These are phyloP conservation scores for Brachyalestes nurse DNA, from an alignment of 2,797 vertebrate species.

Conservation along the genomic window DNA sequence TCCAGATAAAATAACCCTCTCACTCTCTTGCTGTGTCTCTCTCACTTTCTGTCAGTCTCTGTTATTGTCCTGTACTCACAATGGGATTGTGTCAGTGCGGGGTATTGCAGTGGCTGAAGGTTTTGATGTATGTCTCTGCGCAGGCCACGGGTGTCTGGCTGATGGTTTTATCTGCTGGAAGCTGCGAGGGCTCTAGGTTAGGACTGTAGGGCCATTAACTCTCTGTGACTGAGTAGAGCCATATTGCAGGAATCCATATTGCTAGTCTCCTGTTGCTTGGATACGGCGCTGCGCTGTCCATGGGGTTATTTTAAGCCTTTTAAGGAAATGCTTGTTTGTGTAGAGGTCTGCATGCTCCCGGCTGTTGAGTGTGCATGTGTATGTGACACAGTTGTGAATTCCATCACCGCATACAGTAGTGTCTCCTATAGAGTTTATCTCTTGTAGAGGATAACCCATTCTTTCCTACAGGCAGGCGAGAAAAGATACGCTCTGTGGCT, in stretches of 20 bases:
- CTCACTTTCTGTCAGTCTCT: constrained; percentile 26
- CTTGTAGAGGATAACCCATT: neutral
- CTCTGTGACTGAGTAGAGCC: constrained; percentile 63
- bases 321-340: constrained; percentile 57
- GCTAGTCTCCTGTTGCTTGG: constrained; percentile 77
- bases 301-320: constrained; percentile 76
- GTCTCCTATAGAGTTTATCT: constrained; percentile 10
- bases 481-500: neutral
- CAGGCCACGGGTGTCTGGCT: constrained; percentile 47
- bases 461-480: constrained; percentile 24
- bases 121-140: constrained; percentile 61
- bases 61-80: constrained; percentile 36
- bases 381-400: constrained; percentile 26
- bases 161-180: constrained; percentile 62
- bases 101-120: constrained; percentile 51
- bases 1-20: constrained; percentile 26
- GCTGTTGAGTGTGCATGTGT: constrained; percentile 18
- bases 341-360: constrained; percentile 15
- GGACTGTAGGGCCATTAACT: constrained; percentile 62
- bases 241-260: constrained; percentile 71
- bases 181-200: constrained; percentile 46
- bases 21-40: constrained; percentile 14
- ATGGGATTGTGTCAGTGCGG: constrained; percentile 47
- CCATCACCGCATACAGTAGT: constrained; percentile 22
- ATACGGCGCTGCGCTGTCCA: constrained; percentile 68